A percentile compares a stretch with the other conserved stretches of the same genome.
These are phyloP conservation scores for Choristoneura fumiferana DNA, from an alignment of 1,140 invertebrate genomes.

Conservation along the genomic window DNA sequence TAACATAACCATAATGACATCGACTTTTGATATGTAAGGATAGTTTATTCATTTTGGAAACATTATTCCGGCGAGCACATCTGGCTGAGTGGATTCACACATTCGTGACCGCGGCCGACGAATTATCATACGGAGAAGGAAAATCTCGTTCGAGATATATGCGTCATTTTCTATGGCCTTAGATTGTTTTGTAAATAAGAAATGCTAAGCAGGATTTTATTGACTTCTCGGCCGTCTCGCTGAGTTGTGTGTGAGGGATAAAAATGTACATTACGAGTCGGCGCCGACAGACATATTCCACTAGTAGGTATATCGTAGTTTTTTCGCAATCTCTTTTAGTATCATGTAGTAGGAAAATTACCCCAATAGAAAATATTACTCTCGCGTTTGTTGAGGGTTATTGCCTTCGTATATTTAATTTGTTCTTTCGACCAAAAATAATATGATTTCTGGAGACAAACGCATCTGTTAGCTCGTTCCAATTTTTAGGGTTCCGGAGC, in stretches of 20 bases:
- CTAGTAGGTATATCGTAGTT: constrained; percentile 14
- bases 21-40: constrained; percentile 4
- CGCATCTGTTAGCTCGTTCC: constrained; percentile 45
- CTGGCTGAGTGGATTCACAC: constrained; percentile 16
- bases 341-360: constrained; percentile 30
- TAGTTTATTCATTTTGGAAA: constrained; percentile 15
- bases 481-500: too few relatives aligned
- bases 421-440: constrained; percentile 40
- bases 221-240: constrained; percentile 34
- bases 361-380: constrained; percentile 40
- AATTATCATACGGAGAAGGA: constrained; percentile 15
- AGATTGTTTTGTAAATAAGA: constrained; percentile 31
- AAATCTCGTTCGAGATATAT: constrained; percentile 20
- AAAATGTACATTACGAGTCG: constrained; percentile 33
- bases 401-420: constrained; percentile 28
- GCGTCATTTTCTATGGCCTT: constrained; percentile 24
- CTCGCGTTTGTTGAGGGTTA: constrained; percentile 32
- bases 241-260: constrained; percentile 28
- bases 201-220: constrained; percentile 38
- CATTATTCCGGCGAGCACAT: constrained; percentile 13
- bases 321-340: constrained; percentile 34
- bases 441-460: constrained; percentile 37
- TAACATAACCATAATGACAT: constrained; percentile 16
- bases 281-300: constrained; percentile 28
- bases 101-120: constrained; percentile 7